phyloP scores from a whole-genome alignment of 2,113 vertebrate genomes.

The Clarias magur region DNA sequence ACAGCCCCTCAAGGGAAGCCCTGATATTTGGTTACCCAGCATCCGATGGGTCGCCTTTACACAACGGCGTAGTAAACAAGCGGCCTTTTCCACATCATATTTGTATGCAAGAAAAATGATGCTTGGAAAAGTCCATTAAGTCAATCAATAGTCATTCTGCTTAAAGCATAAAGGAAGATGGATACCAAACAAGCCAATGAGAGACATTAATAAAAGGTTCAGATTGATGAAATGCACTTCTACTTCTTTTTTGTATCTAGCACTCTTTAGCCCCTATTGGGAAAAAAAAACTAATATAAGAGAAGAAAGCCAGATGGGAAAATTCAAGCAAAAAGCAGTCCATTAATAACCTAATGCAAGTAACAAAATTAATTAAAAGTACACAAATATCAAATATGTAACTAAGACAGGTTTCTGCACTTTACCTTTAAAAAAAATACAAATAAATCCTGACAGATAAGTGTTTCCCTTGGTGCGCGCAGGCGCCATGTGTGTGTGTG shows the following conservation, averaged over 20 bases:
- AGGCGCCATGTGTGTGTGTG: too few relatives aligned
- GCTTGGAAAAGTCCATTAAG: conserved; percentile 44
- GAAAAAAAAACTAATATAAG: too few relatives aligned
- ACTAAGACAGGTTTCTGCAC: neutral
- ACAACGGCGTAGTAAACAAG: neutral
- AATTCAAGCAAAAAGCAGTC: neutral
- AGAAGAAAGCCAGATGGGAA: neutral
- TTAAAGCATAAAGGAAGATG: conserved; percentile 18
- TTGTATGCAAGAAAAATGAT: conserved; percentile 3
- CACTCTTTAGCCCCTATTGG: neutral
- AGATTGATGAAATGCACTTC: neutral
- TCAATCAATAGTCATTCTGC: conserved; percentile 32
- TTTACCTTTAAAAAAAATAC: too few relatives aligned
- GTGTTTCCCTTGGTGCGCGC: too few relatives aligned
- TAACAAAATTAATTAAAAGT: neutral
- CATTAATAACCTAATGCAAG: neutral
- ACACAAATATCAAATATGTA: neutral
- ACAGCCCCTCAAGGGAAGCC: neutral
- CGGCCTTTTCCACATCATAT: neutral
- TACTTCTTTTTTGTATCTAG: neutral
- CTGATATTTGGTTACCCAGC: neutral
- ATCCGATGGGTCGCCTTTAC: neutral
- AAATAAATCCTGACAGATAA: too few relatives aligned
- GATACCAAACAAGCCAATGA: neutral
- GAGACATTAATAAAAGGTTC: conserved; percentile 24